phyloP scores from a whole-genome alignment of 2,797 vertebrate species.

The Sebastes aleutianus region DNA sequence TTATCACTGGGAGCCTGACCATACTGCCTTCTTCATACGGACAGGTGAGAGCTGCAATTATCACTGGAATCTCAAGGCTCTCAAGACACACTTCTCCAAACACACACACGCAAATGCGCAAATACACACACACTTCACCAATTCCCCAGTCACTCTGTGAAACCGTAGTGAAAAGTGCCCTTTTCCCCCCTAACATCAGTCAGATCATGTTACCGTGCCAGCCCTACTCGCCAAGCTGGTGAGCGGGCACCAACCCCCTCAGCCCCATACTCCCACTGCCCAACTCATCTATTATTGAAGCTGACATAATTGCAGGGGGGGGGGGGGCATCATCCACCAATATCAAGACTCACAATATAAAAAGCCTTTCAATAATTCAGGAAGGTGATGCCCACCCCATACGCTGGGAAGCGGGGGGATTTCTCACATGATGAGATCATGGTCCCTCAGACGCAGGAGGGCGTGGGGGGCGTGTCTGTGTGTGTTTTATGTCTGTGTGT shows the following conservation, averaged over 20 bases:
- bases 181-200: slow-evolving; percentile 15
- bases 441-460: slow-evolving; percentile 41
- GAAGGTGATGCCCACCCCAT: slow-evolving; percentile 41
- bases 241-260: slow-evolving; percentile 32
- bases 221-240: slow-evolving; percentile 21
- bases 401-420: slow-evolving; percentile 18
- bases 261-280: slow-evolving; percentile 1
- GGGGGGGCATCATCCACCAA: slow-evolving; percentile 44
- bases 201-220: slow-evolving; percentile 60
- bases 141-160: slow-evolving; percentile 7
- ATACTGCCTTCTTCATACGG: neutral
- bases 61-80: neutral
- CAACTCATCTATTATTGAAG: slow-evolving; percentile 73
- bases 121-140: neutral
- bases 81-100: neutral
- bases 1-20: neutral
- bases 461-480: slow-evolving; percentile 10
- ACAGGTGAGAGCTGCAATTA: slow-evolving; percentile 39
- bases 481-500: neutral
- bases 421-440: slow-evolving; percentile 72
- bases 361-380: slow-evolving; percentile 74
- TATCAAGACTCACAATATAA: slow-evolving; percentile 65
- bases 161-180: neutral
- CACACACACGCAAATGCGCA: neutral
- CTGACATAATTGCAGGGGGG: slow-evolving; percentile 64